phyloP scores from a whole-genome alignment of 2,888 invertebrate genomes.

The Chydorus sphaericus region DNA sequence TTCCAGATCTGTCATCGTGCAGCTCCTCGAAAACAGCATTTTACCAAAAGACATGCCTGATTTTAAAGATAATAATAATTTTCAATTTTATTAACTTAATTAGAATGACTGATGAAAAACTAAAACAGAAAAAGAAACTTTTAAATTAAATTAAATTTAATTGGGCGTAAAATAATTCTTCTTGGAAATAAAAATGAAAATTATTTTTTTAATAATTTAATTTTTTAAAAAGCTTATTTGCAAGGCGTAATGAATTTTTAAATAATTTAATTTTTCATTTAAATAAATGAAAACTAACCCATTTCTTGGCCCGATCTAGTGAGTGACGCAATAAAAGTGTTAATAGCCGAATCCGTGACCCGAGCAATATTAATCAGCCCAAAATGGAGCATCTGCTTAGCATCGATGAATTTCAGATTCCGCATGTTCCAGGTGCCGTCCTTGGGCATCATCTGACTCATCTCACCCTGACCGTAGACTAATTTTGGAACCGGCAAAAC shows the following conservation, averaged over 20 bases:
- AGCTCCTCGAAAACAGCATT: conserved; percentile 20
- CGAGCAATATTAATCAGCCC: conserved; percentile 32
- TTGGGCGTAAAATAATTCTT: too few species aligned
- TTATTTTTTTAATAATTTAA: too few species aligned
- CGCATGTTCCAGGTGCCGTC: conserved; percentile 21
- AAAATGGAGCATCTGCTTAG: conserved; percentile 30
- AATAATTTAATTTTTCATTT: background rate
- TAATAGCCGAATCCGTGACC: background rate
- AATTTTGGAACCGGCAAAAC: conserved; percentile 61
- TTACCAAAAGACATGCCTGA: conserved; percentile 18
- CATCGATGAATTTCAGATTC: conserved; percentile 22
- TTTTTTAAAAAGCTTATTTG: too few species aligned
- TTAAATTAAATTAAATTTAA: background rate
- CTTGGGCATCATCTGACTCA: background rate
- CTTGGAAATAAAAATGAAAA: too few species aligned
- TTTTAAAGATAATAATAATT: background rate
- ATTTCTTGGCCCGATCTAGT: background rate
- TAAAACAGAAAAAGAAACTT: too few species aligned
- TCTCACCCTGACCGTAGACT: conserved; percentile 37
- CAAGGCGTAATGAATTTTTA: background rate
- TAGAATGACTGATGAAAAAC: background rate
- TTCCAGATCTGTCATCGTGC: conserved; percentile 61
- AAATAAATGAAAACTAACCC: background rate
- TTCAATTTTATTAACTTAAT: conserved; percentile 22
- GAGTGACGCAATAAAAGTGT: background rate